Conservation (phyloP, 2,888 invertebrate species). For the Melieria picta region DNA sequence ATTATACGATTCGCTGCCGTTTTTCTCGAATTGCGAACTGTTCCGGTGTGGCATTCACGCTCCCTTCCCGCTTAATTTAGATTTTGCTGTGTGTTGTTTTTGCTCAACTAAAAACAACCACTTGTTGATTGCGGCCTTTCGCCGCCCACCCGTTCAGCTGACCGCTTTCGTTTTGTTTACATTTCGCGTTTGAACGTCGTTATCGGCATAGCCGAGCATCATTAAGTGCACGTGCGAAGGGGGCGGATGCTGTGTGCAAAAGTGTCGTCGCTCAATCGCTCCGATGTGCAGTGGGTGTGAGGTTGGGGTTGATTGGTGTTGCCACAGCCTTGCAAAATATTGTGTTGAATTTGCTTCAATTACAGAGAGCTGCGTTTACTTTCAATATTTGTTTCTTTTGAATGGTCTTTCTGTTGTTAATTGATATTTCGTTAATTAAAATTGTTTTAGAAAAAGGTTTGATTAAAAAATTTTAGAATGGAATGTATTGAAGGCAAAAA, state of each 20-base stretch:
- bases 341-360: neutral
- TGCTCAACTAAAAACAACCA: constrained; percentile 5
- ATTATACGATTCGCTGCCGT: neutral
- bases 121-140: constrained; percentile 24
- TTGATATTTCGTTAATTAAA: too few species aligned
- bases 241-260: constrained; percentile 10
- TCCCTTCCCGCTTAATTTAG: too few species aligned
- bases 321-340: neutral
- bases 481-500: too few species aligned
- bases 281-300: neutral
- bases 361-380: neutral
- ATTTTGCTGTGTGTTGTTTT: neutral
- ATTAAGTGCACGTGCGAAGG: neutral
- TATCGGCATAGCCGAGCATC: neutral
- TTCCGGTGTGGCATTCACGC: neutral
- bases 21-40: neutral
- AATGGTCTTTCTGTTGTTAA: neutral
- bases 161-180: constrained; percentile 14
- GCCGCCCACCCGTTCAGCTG: too few species aligned
- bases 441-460: too few species aligned
- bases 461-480: too few species aligned
- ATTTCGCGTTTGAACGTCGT: constrained; percentile 20
- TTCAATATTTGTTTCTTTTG: neutral
- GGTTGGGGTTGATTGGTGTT: neutral
- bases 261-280: constrained; percentile 12